Evolutionary conservation across 2,113 vertebrate species (phyloP).

Genomic region (Toxotes jaculatrix): DNA sequence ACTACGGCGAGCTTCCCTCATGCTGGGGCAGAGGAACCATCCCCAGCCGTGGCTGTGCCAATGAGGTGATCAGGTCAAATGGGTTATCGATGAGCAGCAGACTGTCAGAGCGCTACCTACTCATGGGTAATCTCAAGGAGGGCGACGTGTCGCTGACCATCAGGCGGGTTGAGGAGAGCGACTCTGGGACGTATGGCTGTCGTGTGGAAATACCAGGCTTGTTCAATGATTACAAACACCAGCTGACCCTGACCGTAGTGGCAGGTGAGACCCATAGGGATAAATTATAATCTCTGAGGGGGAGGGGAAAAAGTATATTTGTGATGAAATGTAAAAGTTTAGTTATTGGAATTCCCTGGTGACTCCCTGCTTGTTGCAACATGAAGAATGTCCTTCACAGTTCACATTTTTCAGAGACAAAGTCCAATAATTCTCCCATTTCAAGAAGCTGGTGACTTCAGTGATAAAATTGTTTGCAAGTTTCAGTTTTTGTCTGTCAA

Average conservation of each 20-base stretch:
- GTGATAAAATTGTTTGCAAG: too few relatives aligned
- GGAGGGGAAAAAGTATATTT: not conserved
- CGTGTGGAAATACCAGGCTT: constrained; percentile 80
- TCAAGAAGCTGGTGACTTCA: too few relatives aligned
- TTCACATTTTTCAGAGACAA: not conserved
- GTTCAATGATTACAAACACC: constrained; percentile 81
- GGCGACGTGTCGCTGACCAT: constrained; percentile 82
- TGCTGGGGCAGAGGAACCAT: constrained; percentile 79
- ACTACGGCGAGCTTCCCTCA: constrained; percentile 57
- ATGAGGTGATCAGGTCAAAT: constrained; percentile 68
- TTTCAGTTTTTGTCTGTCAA: not conserved
- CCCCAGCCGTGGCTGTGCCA: constrained; percentile 68
- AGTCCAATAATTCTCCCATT: not conserved
- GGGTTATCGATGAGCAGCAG: constrained; percentile 59
- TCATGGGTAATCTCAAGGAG: constrained; percentile 43
- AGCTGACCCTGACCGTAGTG: constrained; percentile 72
- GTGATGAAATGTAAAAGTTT: not conserved
- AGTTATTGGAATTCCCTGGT: not conserved
- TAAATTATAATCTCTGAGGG: not conserved
- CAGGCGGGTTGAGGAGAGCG: constrained; percentile 55
- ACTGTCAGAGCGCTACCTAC: constrained; percentile 68
- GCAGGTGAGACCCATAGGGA: constrained; percentile 67
- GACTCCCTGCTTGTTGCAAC: not conserved
- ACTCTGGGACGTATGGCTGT: constrained; percentile 79
- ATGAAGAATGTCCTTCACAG: not conserved